Evolutionary conservation across 2,888 invertebrate species (phyloP).

Genomic region (Harpagoxenus sublaevis): DNA sequence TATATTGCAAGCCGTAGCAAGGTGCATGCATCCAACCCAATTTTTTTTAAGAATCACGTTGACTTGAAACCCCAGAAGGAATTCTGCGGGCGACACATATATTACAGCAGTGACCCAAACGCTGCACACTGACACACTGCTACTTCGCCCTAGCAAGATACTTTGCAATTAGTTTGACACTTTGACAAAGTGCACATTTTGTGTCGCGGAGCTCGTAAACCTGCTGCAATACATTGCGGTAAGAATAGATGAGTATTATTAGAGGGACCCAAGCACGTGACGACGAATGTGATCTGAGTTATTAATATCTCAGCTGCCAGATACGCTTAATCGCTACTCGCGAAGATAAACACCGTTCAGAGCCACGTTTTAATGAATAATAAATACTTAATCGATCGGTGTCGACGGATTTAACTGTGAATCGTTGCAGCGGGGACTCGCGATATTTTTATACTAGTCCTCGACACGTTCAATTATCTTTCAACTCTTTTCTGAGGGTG

Average conservation of each 20-base stretch:
- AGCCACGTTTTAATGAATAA: conserved; percentile 65
- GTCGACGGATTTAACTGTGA: conserved; percentile 37
- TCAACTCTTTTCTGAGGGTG: not conserved
- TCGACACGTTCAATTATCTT: conserved; percentile 33
- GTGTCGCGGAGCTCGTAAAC: conserved; percentile 35
- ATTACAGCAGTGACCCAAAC: not conserved
- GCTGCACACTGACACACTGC: not conserved
- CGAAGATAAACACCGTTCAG: conserved; percentile 62
- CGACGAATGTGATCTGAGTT: conserved; percentile 64
- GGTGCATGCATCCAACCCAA: not conserved
- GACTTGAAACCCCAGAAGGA: not conserved
- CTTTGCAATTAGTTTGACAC: conserved; percentile 20
- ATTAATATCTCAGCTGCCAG: conserved; percentile 60
- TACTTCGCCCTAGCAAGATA: not conserved
- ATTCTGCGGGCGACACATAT: not conserved
- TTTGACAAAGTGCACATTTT: conserved; percentile 21
- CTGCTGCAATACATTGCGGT: conserved; percentile 28
- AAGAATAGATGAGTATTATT: conserved; percentile 51
- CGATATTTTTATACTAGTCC: conserved; percentile 6
- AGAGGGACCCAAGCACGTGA: conserved; percentile 57
- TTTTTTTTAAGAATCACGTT: not conserved
- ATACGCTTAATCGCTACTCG: conserved; percentile 60
- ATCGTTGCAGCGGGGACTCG: not conserved
- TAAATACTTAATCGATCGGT: conserved; percentile 45
- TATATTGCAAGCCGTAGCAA: not conserved